Conservation (phyloP, 1,140 invertebrate genomes). For the Acromyrmex heyeri region DNA sequence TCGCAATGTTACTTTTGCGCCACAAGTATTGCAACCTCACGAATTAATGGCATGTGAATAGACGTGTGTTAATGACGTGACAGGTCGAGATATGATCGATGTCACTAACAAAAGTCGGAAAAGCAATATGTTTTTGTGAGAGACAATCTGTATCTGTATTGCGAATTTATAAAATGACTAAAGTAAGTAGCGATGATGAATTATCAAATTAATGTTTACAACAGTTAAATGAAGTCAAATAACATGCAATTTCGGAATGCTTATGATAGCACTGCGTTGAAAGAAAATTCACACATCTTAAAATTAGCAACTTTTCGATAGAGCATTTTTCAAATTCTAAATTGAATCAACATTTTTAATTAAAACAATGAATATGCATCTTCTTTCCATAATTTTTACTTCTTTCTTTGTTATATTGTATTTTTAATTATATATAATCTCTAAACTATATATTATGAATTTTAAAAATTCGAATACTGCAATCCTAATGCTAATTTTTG, state of each 20-base stretch:
- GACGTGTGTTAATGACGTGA: conserved; percentile 31
- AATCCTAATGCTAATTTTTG: no score
- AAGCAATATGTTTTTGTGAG: conserved; percentile 5
- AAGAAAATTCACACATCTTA: no score
- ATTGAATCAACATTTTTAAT: no score
- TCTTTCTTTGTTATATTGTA: no score
- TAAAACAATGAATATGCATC: no score
- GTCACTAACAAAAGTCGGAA: conserved; percentile 20
- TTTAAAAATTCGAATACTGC: no score
- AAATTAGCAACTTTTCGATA: no score
- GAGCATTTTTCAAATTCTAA: no score
- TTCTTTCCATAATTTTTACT: no score
- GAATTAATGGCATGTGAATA: conserved; percentile 56
- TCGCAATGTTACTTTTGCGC: conserved; percentile 41
- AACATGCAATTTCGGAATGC: neutral
- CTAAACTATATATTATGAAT: no score
- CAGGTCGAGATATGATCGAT: conserved; percentile 47
- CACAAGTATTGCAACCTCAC: conserved; percentile 54
- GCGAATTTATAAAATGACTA: neutral
- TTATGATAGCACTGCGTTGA: no score
- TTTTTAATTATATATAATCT: no score
- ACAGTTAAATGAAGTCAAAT: neutral
- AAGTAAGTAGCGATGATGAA: neutral
- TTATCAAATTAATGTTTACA: neutral
- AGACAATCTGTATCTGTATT: neutral